Evolutionary conservation across 2,797 vertebrate genomes (phyloP), one percentile per base, ranked within the genome.

Genomic region (Pempheris klunzingeri): DNA sequence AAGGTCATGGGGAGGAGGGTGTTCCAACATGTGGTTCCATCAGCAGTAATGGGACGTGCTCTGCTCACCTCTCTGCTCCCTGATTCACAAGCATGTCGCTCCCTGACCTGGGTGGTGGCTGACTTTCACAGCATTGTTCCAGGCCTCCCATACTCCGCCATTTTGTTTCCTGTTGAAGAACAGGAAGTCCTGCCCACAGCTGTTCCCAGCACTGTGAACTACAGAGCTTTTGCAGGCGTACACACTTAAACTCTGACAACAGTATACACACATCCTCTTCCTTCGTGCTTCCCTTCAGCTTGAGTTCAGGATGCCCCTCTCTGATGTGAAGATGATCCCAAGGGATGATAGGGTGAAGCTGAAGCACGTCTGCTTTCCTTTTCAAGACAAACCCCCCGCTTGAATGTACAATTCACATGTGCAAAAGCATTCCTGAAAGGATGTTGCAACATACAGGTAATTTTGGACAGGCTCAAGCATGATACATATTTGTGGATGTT

Each of bases 71-170:
- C 78, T 57, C 65, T 77, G 54, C 70, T 79, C 79, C 71, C 80
- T 84, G 79, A 88, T 88, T 92, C 83, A 88, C 81, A 82, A 90
- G 82, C 77, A 18, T 74, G 77, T 86, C 60, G 44, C 88, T 82
- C 84, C 55, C 81, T 92, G 88, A 93, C 91, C 92, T 93, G 93
- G 93, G 93, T 87, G 93, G 90, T 82, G 91, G 88, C 93, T 72
- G 87, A 90, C 81, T 94, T 94, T 94, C 93, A 94, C 93, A 94
- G 91, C 86, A 94, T 94, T 94, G 93, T 94, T 94, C 81, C 90
- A 81, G 70, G 72, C 81, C 87, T 91, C 63, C 84, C 81, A 68
- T 82, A 65, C 64, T 63, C 82, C 50, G 68, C 92, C 92, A 93
- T 94, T 84, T 93, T 93, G 90, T 91, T 94, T 94, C 93, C 92